These are phyloP conservation scores for Leptinotarsa lineolata DNA, from an alignment of 1,140 invertebrate species.

Conservation along the genomic window DNA sequence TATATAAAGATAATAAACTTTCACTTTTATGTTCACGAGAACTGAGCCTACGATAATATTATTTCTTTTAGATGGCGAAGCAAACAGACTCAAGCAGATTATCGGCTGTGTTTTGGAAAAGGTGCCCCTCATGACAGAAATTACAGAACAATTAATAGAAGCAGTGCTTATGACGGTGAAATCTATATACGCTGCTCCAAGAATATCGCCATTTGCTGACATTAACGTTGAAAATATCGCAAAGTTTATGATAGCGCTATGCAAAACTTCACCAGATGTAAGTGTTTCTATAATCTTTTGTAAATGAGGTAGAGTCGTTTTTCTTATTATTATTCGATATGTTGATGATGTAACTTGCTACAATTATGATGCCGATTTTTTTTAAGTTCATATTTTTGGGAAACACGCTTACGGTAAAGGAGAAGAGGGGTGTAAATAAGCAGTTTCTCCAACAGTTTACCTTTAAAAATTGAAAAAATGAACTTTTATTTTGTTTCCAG, in stretches of 20 bases:
- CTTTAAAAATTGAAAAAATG: too few species aligned
- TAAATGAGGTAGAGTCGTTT: background rate
- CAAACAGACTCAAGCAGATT: conserved; percentile 34
- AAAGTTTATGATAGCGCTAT: conserved; percentile 43
- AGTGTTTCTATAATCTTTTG: background rate
- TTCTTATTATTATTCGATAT: too few species aligned
- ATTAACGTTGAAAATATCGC: conserved; percentile 38
- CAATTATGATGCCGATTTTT: too few species aligned
- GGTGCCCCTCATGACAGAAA: conserved; percentile 27
- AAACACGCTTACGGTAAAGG: too few species aligned
- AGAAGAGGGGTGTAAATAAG: too few species aligned
- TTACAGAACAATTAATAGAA: conserved; percentile 32
- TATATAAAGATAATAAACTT: too few species aligned
- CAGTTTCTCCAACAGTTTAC: too few species aligned
- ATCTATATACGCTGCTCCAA: conserved; percentile 34
- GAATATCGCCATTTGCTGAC: conserved; percentile 32
- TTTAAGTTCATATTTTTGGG: too few species aligned
- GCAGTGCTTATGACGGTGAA: conserved; percentile 35
- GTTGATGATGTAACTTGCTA: too few species aligned
- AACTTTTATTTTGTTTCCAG: too few species aligned
- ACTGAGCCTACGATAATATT: too few species aligned
- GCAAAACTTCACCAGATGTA: conserved; percentile 34
- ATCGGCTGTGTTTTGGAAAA: conserved; percentile 36
- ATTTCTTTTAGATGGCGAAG: conserved; percentile 28
- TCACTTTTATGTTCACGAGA: too few species aligned